Base-by-base conservation (phyloP, 2,113 vertebrate species). In the Himantopus leucocephalus region DNA sequence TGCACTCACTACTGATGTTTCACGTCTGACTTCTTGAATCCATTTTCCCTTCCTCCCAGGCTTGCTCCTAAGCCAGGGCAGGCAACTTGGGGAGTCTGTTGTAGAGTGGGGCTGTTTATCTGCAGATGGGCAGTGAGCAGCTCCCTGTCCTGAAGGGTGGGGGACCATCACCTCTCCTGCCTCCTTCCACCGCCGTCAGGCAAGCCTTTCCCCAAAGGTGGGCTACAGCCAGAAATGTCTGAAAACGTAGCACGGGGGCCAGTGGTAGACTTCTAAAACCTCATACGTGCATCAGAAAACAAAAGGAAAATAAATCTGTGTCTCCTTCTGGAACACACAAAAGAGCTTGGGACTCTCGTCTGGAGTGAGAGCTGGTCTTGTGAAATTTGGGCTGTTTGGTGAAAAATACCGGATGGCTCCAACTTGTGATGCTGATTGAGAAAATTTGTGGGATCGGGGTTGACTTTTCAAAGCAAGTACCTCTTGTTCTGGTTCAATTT, bases 1-100 rank as follows among this genome's bases (percentile, higher is more conserved):
- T 90, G n/a, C 14, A 5, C n/a, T 90, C 6, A 0, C 32, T 80
- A 13, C 11, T 24, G 48, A 50, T 24, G 48, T 50, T 89, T 89
- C 22, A 18, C 4, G 4, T 76, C 63, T 1, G 4, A 23, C n/a
- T 64, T 23, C 23, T 0, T 43, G 30, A 16, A n/a, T 16, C 27
- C 39, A 9, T 88, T 84, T 60, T 87, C 34, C 22, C 43, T 75
- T 90, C 62, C 50, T 92, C 34, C 23, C 53, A 60, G 71, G 47
- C 78, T 73, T 68, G 37, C 37, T 53, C 3, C 26, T 21, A 29
- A 92, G 29, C 60, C 0, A 8, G n/a, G 34, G 4, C 2, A 4
- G 55, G n/a, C 2, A 4, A 24, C 22, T 2, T 59, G 47, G 50
- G 47, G 50, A 6, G 6, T 55, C 39, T 77, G 24, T 35, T 2